phyloP scores from a whole-genome alignment of 2,797 vertebrate genomes.

The Mormyrops boulengeri region DNA sequence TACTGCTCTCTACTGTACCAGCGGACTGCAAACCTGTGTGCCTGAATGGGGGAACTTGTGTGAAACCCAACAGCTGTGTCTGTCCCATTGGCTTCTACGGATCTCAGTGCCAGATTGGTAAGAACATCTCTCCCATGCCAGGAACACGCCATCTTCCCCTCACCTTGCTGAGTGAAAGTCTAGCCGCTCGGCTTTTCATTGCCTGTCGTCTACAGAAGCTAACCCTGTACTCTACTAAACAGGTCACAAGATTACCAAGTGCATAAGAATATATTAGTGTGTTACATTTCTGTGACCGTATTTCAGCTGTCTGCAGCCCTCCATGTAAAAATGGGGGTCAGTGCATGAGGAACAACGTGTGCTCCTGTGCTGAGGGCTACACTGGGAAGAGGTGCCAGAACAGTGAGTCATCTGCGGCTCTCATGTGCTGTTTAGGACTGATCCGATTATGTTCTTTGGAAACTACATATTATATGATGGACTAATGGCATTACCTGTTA shows the following conservation, averaged over 20 bases:
- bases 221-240: neutral
- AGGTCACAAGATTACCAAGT: neutral
- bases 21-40: constrained; percentile 77
- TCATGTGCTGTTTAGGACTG: neutral
- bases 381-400: constrained; percentile 79
- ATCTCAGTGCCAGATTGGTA: constrained; percentile 82
- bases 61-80: constrained; percentile 71
- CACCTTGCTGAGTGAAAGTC: neutral
- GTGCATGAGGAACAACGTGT: constrained; percentile 83
- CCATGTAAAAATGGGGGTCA: constrained; percentile 87
- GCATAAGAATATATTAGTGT: neutral
- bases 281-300: constrained; percentile 16
- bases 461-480: neutral
- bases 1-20: constrained; percentile 33
- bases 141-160: neutral
- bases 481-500: neutral
- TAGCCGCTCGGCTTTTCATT: neutral
- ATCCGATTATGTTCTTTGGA: neutral
- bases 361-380: constrained; percentile 77
- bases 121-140: constrained; percentile 16
- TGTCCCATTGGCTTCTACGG: constrained; percentile 86
- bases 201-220: neutral
- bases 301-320: constrained; percentile 79
- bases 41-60: constrained; percentile 81
- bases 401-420: constrained; percentile 61